These are phyloP conservation scores for Coluber constrictor DNA, from an alignment of 2,797 vertebrate genomes.

Conservation along the genomic window DNA sequence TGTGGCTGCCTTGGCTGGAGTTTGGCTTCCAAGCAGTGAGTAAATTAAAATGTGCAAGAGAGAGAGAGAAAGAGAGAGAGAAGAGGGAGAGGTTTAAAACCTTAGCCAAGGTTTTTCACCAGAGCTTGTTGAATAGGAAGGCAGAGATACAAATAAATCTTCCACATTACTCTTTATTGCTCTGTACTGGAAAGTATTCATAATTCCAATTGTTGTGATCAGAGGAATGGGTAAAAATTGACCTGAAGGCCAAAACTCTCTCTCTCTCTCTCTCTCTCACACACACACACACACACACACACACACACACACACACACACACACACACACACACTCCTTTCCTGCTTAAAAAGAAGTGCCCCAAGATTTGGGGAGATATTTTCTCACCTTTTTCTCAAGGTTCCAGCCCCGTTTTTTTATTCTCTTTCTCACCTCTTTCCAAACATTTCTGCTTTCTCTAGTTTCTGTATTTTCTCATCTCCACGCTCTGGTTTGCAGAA, in stretches of 20 bases:
- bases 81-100: slow-evolving; percentile 36
- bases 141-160: slow-evolving; percentile 53
- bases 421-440: background rate
- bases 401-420: background rate
- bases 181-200: slow-evolving; percentile 62
- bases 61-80: background rate
- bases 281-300: too few species aligned
- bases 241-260: slow-evolving; percentile 50
- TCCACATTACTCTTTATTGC: slow-evolving; percentile 61
- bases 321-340: too few species aligned
- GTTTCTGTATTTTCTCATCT: background rate
- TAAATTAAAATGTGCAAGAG: background rate
- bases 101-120: slow-evolving; percentile 33
- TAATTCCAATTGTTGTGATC: slow-evolving; percentile 60
- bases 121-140: slow-evolving; percentile 3
- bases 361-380: slow-evolving; percentile 34
- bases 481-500: background rate
- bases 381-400: slow-evolving; percentile 19
- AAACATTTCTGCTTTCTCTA: background rate
- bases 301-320: too few species aligned
- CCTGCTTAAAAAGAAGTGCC: slow-evolving; percentile 23
- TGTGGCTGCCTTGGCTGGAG: background rate
- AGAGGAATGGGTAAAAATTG: slow-evolving; percentile 53
- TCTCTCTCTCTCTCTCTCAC: rapidly evolving
- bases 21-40: background rate